Evolutionary conservation across 2,888 invertebrate species (phyloP), one percentile per base, ranked within the genome.

Genomic region (Xylota sylvarum): DNA sequence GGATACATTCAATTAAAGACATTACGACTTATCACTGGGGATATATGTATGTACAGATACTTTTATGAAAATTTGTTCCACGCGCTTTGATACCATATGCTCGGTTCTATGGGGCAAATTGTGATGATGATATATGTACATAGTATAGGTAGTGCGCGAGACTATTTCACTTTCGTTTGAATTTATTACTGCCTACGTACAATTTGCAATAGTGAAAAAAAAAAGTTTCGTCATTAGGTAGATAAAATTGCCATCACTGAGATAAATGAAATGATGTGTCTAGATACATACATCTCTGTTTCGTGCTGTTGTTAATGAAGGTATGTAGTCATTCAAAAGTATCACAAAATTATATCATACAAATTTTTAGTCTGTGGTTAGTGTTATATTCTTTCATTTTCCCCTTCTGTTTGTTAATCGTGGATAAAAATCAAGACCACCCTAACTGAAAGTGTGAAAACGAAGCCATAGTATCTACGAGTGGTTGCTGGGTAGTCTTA

Each of bases 1-100:
- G 84, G 84, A 84, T 84, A 84, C 69, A 79, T 69, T 84, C 84
- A 84, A 84, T 84, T 84, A 84, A 69, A 79, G 67, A 73, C 32
- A 48, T 65, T 46, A 48, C 35, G 56, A 50, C 48, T 14, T 48
- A 46, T 48, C 32, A 14, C 14, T 35, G 72, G 48, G 35, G 48
- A 62, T 52, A 67, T 14, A n/a, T n/a, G n/a, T n/a, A n/a, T n/a
- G n/a, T n/a, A 37, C 65, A 58, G 37, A 23, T 43, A 70, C 17
- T 12, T 19, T 19, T 67, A 58, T 56, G 58, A 76, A 77, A 60
- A 77, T 77, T 77, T 60, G 67, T 60, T 77, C 6, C 77, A 77
- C 69, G 77, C 77, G 77, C 69, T 60, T 76, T 50, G 35, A 55
- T 55, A 72, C 14, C 6, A 72, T n/a, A 32, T 6, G 14, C 17